phyloP scores from a whole-genome alignment of 2,888 invertebrate species.

The Drosophila phalerata region DNA sequence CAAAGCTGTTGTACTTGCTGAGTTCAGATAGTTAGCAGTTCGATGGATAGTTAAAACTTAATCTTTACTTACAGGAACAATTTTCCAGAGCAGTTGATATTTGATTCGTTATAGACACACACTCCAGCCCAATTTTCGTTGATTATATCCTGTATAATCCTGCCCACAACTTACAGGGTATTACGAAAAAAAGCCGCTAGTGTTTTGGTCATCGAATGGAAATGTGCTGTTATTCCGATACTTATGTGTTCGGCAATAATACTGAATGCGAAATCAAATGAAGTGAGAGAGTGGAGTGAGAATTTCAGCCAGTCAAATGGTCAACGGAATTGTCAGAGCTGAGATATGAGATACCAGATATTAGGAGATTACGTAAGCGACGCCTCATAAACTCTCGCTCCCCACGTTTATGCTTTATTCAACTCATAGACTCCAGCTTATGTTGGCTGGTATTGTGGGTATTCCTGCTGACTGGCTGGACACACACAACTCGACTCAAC shows the following conservation, averaged over 20 bases:
- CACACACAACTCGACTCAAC: slow-evolving; percentile 50
- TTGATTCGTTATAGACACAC: no score
- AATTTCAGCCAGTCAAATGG: slow-evolving; percentile 44
- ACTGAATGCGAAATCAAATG: slow-evolving; percentile 18
- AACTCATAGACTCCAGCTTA: slow-evolving; percentile 6
- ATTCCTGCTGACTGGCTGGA: slow-evolving; percentile 54
- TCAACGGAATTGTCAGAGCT: slow-evolving; percentile 50
- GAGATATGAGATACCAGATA: slow-evolving; percentile 20
- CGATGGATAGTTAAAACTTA: neutral
- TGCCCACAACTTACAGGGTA: slow-evolving; percentile 16
- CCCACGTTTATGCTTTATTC: neutral
- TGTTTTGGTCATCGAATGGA: slow-evolving; percentile 29
- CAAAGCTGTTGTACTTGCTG: neutral
- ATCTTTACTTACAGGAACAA: neutral
- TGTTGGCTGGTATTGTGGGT: slow-evolving; percentile 36
- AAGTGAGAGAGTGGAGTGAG: slow-evolving; percentile 11
- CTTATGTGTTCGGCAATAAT: slow-evolving; percentile 9
- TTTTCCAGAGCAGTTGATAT: neutral
- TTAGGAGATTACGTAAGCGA: slow-evolving; percentile 69
- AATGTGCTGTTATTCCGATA: slow-evolving; percentile 32
- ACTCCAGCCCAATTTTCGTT: no score
- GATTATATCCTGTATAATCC: neutral
- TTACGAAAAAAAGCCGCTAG: slow-evolving; percentile 21
- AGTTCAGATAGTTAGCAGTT: neutral
- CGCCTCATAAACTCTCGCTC: slow-evolving; percentile 63